Conservation (phyloP, 2,797 vertebrate genomes). For the Gallinago solitaria region DNA sequence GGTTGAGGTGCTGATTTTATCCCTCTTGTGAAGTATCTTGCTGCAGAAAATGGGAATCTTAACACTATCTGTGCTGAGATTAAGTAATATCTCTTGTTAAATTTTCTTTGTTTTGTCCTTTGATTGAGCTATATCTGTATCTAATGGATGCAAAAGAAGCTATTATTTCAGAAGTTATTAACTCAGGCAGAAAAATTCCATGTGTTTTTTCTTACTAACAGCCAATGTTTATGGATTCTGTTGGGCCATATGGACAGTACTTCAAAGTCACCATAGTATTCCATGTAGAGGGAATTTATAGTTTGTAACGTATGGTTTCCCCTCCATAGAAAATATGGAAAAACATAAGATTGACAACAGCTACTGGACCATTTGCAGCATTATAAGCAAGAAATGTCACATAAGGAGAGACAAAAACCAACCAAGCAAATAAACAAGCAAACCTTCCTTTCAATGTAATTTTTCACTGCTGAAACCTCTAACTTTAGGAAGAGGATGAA, state of each 20-base stretch:
- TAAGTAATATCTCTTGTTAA: background rate
- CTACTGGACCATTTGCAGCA: background rate
- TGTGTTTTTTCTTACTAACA: background rate
- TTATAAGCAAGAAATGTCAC: background rate
- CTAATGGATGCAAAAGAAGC: background rate
- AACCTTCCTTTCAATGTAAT: background rate
- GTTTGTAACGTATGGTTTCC: background rate
- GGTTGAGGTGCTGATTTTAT: background rate
- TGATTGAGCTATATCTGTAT: background rate
- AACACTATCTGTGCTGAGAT: background rate
- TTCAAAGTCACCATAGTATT: background rate
- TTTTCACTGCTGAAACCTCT: background rate
- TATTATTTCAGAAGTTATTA: background rate
- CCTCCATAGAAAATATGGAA: background rate
- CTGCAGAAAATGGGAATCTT: background rate
- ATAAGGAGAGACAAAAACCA: background rate
- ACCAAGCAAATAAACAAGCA: background rate
- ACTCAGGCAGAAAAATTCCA: background rate
- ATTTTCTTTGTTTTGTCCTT: background rate
- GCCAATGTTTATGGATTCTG: background rate
- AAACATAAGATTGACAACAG: background rate
- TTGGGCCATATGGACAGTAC: background rate
- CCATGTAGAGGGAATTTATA: background rate
- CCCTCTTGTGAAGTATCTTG: background rate
- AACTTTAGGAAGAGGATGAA: background rate